phyloP scores from a whole-genome alignment of 2,888 invertebrate genomes.

The Rhingia rostrata region DNA sequence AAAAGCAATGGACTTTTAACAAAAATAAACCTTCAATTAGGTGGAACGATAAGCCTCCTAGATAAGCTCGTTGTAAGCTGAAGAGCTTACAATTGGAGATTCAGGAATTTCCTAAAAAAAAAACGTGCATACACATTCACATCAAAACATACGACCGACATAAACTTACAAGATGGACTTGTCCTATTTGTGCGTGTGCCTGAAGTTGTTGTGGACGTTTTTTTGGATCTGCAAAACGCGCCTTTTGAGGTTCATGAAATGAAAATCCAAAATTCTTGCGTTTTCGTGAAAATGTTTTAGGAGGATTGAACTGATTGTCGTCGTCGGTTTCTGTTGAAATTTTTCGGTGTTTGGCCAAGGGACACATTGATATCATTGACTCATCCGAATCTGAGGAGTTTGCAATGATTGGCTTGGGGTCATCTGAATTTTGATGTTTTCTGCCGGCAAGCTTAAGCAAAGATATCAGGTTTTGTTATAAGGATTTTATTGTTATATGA shows the following conservation, averaged over 20 bases:
- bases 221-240: not conserved
- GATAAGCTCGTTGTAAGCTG: conserved; percentile 32
- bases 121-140: not conserved
- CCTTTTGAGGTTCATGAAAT: not conserved
- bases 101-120: conserved; percentile 58
- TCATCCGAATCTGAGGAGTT: conserved; percentile 52
- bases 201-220: not conserved
- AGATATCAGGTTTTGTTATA: not conserved
- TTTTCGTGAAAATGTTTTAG: no score
- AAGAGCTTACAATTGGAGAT: conserved; percentile 62
- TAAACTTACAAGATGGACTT: no score
- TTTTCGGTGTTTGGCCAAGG: not conserved
- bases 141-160: not conserved
- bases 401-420: conserved; percentile 27
- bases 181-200: no score
- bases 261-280: no score
- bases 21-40: not conserved
- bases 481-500: no score
- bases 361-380: conserved; percentile 48
- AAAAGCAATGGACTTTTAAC: not conserved
- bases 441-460: conserved; percentile 3
- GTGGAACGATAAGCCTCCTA: not conserved
- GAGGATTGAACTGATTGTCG: not conserved
- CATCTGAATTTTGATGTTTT: conserved; percentile 29
- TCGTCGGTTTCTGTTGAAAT: not conserved